Conservation (phyloP, 1,140 invertebrate species). For the Sinella curviseta region DNA sequence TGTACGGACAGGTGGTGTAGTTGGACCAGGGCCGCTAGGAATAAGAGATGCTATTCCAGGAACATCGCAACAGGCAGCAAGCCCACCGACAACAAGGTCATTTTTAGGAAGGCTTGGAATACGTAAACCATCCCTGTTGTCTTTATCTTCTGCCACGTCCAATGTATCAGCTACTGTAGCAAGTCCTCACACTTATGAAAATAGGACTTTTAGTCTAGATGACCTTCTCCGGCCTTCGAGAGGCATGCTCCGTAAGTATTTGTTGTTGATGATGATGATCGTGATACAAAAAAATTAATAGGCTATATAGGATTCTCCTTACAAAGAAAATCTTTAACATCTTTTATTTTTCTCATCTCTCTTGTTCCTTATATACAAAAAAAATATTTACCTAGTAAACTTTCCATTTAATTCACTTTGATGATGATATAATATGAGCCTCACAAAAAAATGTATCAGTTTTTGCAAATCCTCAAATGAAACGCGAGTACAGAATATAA, state of each 20-base stretch:
- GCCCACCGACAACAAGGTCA: slow-evolving; percentile 59
- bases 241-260: slow-evolving; percentile 51
- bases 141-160: slow-evolving; percentile 60
- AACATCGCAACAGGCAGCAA: slow-evolving; percentile 53
- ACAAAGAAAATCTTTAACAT: no score
- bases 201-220: slow-evolving; percentile 76
- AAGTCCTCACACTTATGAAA: slow-evolving; percentile 57
- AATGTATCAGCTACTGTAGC: slow-evolving; percentile 51
- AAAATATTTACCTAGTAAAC: not conserved
- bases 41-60: slow-evolving; percentile 45
- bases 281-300: not conserved
- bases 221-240: slow-evolving; percentile 73
- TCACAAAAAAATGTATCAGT: no score
- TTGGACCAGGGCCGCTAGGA: slow-evolving; percentile 49
- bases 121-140: slow-evolving; percentile 75
- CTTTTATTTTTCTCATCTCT: slow-evolving; percentile 16
- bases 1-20: slow-evolving; percentile 48
- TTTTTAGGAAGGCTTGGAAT: slow-evolving; percentile 74
- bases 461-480: no score
- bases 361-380: not conserved
- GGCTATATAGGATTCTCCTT: not conserved
- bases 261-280: no score
- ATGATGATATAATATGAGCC: no score
- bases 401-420: no score
- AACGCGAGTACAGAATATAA: no score